These are phyloP conservation scores for Phyllotis vaccarum DNA, from an alignment of 2,797 vertebrate species.

Conservation along the genomic window DNA sequence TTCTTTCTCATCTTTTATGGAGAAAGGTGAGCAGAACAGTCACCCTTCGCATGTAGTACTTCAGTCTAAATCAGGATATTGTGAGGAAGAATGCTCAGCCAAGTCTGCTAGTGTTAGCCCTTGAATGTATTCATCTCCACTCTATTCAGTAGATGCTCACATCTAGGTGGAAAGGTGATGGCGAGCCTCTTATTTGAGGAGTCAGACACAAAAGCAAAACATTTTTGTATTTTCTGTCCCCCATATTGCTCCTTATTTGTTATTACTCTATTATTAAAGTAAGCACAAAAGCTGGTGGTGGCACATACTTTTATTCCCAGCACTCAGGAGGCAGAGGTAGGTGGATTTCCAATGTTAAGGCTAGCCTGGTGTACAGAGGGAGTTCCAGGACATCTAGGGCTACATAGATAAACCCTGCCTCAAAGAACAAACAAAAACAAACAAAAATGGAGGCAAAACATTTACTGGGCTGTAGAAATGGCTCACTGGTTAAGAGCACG, in stretches of 20 bases:
- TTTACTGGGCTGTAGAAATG: neutral
- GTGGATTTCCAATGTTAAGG: neutral
- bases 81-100: neutral
- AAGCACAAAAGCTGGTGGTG: neutral
- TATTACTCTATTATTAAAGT: slow-evolving; percentile 9
- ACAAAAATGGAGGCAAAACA: neutral
- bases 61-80: neutral
- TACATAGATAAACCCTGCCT: neutral
- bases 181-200: slow-evolving; percentile 30
- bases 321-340: neutral
- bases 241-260: neutral
- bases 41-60: neutral
- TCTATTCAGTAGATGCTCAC: neutral
- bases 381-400: neutral
- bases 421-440: neutral
- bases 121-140: neutral
- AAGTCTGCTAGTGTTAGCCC: neutral
- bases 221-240: neutral
- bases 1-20: neutral
- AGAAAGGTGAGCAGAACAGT: neutral
- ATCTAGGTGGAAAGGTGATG: slow-evolving; percentile 4
- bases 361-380: neutral
- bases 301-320: neutral
- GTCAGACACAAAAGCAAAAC: slow-evolving; percentile 16
- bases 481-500: neutral